A percentile compares a stretch with the other conserved stretches of the same genome.
Conservation (phyloP, 2,113 vertebrate species). For the Dascyllus trimaculatus region DNA sequence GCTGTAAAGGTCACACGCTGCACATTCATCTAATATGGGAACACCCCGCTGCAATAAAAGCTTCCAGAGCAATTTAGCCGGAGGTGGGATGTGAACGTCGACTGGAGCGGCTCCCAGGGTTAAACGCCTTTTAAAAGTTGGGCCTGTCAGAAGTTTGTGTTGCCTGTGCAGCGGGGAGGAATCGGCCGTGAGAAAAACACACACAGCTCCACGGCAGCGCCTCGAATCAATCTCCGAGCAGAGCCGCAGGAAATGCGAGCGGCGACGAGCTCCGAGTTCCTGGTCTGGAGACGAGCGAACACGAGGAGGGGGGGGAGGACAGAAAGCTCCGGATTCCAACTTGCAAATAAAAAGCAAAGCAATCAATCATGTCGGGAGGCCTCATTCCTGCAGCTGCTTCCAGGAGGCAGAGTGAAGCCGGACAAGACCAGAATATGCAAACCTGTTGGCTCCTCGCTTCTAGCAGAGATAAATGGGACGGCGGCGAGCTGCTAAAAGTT, state of each 20-base stretch:
- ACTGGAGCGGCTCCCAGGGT: neutral
- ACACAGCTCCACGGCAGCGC: slow-evolving; percentile 88
- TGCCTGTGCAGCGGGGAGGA: neutral
- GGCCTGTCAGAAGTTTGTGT: slow-evolving; percentile 18
- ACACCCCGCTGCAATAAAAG: no score
- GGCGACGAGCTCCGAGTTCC: slow-evolving; percentile 82
- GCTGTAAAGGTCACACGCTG: no score
- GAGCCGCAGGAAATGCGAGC: slow-evolving; percentile 88
- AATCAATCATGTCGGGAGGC: slow-evolving; percentile 92
- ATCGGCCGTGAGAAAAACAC: slow-evolving; percentile 89
- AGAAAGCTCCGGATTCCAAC: slow-evolving; percentile 88
- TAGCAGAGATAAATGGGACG: slow-evolving; percentile 81
- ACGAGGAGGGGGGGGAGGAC: slow-evolving; percentile 11
- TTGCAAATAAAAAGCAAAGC: slow-evolving; percentile 92
- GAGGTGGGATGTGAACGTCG: no score
- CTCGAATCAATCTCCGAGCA: slow-evolving; percentile 92
- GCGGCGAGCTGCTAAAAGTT: slow-evolving; percentile 81
- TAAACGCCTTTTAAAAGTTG: neutral
- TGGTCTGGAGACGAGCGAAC: slow-evolving; percentile 74
- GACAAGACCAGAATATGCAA: slow-evolving; percentile 94
- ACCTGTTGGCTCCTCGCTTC: slow-evolving; percentile 67
- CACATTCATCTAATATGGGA: no score
- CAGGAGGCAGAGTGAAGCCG: slow-evolving; percentile 87
- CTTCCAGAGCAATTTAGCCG: no score
- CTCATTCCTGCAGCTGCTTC: slow-evolving; percentile 85